Evolutionary conservation across 64 coral and sea anemone genomes (phyloP).

Genomic region (Catalaphyllia jardinei): DNA sequence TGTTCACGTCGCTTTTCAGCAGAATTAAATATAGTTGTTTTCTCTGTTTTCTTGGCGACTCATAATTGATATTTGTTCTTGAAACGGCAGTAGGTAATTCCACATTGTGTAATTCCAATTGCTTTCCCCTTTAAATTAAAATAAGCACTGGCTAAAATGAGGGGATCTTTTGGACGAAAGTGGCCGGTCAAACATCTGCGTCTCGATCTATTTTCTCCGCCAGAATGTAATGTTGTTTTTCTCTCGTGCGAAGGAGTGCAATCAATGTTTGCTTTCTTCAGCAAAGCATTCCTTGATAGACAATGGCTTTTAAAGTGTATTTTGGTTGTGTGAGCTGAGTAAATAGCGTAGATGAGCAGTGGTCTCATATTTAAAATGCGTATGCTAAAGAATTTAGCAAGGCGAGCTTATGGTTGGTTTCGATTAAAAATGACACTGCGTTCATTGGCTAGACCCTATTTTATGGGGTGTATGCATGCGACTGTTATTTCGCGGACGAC

Average conservation of each 20-base stretch:
- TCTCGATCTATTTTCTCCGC: neutral
- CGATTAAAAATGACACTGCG: slow-evolving; percentile 12
- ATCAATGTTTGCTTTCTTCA: slow-evolving; percentile 32
- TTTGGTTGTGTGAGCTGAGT: slow-evolving; percentile 29
- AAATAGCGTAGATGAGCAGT: neutral
- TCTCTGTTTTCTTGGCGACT: slow-evolving; percentile 10
- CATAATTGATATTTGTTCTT: slow-evolving; percentile 61
- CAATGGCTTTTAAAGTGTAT: slow-evolving; percentile 52
- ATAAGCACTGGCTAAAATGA: slow-evolving; percentile 25
- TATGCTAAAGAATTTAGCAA: neutral
- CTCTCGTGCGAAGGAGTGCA: slow-evolving; percentile 23
- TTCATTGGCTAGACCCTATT: neutral
- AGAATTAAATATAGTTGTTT: slow-evolving; percentile 50
- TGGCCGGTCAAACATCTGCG: slow-evolving; percentile 26
- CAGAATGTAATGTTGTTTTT: neutral
- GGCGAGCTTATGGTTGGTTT: neutral
- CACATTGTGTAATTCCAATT: slow-evolving; percentile 62
- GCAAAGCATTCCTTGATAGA: slow-evolving; percentile 31
- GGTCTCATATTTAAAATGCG: neutral
- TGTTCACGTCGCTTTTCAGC: neutral
- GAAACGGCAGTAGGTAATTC: slow-evolving; percentile 38
- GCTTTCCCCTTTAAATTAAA: slow-evolving; percentile 31
- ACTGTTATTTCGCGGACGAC: neutral
- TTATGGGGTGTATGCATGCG: neutral
- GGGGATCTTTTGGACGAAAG: slow-evolving; percentile 22